Evolutionary conservation across 2,888 invertebrate genomes (phyloP).

Genomic region (Allophyes oxyacanthae): DNA sequence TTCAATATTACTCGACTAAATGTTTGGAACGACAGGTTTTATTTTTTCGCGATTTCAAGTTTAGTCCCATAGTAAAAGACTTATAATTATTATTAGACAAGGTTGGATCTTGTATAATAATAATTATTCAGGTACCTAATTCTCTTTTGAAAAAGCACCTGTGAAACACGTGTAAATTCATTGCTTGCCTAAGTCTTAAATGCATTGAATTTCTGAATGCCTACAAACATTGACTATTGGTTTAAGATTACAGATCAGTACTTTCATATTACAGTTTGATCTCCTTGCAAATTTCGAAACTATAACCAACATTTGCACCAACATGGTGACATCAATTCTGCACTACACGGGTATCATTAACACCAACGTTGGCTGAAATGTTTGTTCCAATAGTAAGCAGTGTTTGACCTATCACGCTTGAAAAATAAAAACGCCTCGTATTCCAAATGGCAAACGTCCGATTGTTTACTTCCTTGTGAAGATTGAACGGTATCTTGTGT

Average conservation of each 20-base stretch:
- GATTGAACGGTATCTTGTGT: conserved; percentile 48
- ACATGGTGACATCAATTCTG: conserved; percentile 1
- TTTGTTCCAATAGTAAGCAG: conserved; percentile 20
- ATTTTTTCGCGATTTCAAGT: too few relatives aligned
- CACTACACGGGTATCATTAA: conserved; percentile 2
- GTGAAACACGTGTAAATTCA: too few relatives aligned
- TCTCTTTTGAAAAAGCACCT: too few relatives aligned
- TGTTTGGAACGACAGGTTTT: too few relatives aligned
- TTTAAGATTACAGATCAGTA: neutral
- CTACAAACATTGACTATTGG: neutral
- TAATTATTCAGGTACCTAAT: too few relatives aligned
- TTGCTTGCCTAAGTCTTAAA: too few relatives aligned
- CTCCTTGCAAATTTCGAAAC: conserved; percentile 2
- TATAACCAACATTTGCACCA: conserved; percentile 7
- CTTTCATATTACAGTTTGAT: neutral
- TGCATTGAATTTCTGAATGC: too few relatives aligned
- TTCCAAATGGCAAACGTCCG: conserved; percentile 34
- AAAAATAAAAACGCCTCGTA: conserved; percentile 30
- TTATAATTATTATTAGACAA: too few relatives aligned
- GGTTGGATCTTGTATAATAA: too few relatives aligned
- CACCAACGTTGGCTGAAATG: conserved; percentile 16
- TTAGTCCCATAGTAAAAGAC: too few relatives aligned
- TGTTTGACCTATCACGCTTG: conserved; percentile 33
- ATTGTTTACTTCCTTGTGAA: conserved; percentile 38
- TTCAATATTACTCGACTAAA: too few relatives aligned